phyloP scores from a whole-genome alignment of 2,113 vertebrate species.

The Gasterosteus nipponicus region DNA sequence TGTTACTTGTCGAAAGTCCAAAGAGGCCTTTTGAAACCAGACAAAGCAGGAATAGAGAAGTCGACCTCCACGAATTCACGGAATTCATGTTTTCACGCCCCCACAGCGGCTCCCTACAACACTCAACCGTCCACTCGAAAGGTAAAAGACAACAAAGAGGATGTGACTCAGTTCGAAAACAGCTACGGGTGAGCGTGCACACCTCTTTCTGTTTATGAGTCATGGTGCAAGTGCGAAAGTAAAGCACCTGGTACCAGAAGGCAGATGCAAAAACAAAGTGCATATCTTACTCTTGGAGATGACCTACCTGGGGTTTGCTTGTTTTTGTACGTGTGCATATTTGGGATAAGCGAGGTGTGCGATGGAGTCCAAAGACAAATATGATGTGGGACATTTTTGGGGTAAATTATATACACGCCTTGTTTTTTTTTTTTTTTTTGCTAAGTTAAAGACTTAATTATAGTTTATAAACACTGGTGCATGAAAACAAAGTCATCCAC shows the following conservation, averaged over 20 bases:
- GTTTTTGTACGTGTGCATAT: conserved; percentile 25
- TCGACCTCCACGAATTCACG: background rate
- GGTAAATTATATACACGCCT: background rate
- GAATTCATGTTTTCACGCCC: background rate
- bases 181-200: background rate
- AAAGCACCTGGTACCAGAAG: conserved; percentile 4
- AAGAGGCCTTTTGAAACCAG: background rate
- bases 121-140: conserved; percentile 28
- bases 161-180: conserved; percentile 56
- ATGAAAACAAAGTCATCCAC: background rate
- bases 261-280: conserved; percentile 23
- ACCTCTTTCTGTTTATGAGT: conserved; percentile 49
- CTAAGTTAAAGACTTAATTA: background rate
- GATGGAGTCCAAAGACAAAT: background rate
- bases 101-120: background rate
- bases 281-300: background rate
- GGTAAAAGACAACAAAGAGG: conserved; percentile 42
- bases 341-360: conserved; percentile 30
- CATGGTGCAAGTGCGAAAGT: conserved; percentile 41
- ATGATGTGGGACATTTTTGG: conserved; percentile 33
- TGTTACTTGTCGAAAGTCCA: background rate
- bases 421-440: conserved; percentile 13
- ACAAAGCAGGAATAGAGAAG: conserved; percentile 42
- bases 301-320: conserved; percentile 28
- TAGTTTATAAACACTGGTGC: background rate